A percentile compares a stretch with the other conserved stretches of the same genome.
These are phyloP conservation scores for Scrobipalpa atriplicella DNA, from an alignment of 2,888 invertebrate genomes.

Conservation along the genomic window DNA sequence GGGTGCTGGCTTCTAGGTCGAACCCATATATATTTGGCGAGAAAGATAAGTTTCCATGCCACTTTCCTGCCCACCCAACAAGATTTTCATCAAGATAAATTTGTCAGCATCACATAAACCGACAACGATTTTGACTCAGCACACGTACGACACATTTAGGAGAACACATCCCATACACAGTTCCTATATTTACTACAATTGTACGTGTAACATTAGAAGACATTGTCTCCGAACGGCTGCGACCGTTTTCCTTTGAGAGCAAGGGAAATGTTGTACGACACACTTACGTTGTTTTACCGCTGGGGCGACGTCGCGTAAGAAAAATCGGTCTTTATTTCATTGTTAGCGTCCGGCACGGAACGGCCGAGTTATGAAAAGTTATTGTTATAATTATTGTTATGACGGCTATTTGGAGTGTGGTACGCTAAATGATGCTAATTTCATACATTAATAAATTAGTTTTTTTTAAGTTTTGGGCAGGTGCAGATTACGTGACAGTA, in stretches of 20 bases:
- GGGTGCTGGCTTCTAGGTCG: not conserved
- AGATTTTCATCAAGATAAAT: conserved; percentile 13
- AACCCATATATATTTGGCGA: not conserved
- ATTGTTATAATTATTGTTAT: conserved; percentile 32
- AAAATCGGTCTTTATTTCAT: conserved; percentile 42
- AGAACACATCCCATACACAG: conserved; percentile 29
- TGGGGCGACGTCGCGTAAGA: conserved; percentile 34
- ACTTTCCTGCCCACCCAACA: not conserved
- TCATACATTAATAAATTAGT: too few relatives aligned
- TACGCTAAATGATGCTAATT: not conserved
- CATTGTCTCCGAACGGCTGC: conserved; percentile 29
- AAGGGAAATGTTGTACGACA: conserved; percentile 25
- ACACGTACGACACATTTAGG: conserved; percentile 30
- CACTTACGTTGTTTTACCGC: conserved; percentile 33
- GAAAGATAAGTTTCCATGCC: not conserved
- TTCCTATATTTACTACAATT: conserved; percentile 33
- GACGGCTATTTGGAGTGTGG: not conserved
- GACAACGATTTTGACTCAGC: conserved; percentile 22
- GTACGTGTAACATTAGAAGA: conserved; percentile 35
- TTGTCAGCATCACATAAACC: conserved; percentile 2
- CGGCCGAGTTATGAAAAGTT: conserved; percentile 44
- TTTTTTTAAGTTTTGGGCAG: not conserved
- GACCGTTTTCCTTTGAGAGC: conserved; percentile 29
- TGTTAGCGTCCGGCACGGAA: conserved; percentile 40
- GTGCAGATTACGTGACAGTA: not conserved